Conservation (phyloP, 30 jellyfish, hydroid and myxozoan species). For the Aurelia aurita complex sp. Pacific region DNA sequence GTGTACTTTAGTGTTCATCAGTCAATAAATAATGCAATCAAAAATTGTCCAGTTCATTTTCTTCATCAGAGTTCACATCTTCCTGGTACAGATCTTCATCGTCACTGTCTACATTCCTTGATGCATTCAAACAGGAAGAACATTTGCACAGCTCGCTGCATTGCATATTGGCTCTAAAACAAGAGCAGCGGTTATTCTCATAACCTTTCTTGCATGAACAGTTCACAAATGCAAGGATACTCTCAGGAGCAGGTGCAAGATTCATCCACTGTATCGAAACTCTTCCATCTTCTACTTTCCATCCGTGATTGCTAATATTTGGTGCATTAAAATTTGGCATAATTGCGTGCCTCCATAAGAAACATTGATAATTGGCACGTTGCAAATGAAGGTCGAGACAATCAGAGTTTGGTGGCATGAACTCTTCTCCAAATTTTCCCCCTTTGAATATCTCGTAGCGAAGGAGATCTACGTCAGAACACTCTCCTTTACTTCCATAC, state of each 20-base stretch:
- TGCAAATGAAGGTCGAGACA: conserved; percentile 31
- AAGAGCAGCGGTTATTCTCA: conserved; percentile 56
- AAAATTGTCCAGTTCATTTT: not conserved
- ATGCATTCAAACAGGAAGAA: conserved; percentile 18
- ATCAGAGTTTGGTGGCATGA: conserved; percentile 34
- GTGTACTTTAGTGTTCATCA: too few relatives aligned
- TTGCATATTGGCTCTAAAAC: conserved; percentile 13
- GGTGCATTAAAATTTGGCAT: conserved; percentile 22
- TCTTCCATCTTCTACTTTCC: conserved; percentile 55
- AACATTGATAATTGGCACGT: conserved; percentile 42
- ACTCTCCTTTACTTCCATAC: conserved; percentile 26
- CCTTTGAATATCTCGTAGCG: conserved; percentile 26
- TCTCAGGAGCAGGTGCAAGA: conserved; percentile 54
- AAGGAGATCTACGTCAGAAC: conserved; percentile 7
- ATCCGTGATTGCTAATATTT: conserved; percentile 35
- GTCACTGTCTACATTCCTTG: not conserved
- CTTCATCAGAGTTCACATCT: not conserved
- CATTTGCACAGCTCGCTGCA: conserved; percentile 13
- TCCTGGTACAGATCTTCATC: conserved; percentile 1
- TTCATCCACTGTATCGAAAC: conserved; percentile 43
- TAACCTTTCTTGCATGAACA: conserved; percentile 52
- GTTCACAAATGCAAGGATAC: conserved; percentile 7
- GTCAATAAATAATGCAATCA: not conserved
- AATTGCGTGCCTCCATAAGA: conserved; percentile 36
- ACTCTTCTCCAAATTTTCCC: conserved; percentile 22